These are phyloP conservation scores for Temnothorax ravouxi DNA, from an alignment of 2,888 invertebrate genomes.

Conservation along the genomic window DNA sequence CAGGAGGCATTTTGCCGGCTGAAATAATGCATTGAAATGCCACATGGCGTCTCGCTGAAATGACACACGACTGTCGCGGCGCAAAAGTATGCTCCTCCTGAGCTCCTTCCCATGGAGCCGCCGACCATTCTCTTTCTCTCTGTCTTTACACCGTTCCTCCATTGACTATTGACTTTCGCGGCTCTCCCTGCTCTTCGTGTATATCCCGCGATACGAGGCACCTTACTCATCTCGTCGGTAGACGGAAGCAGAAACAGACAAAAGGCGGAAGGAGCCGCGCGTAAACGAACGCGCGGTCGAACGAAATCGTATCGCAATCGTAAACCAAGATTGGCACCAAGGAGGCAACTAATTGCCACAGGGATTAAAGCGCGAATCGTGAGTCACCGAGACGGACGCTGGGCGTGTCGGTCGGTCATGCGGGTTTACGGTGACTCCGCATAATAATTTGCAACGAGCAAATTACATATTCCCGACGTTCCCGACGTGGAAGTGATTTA, in stretches of 20 bases:
- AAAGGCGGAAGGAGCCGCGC: not conserved
- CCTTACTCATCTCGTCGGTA: not conserved
- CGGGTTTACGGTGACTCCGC: conserved; percentile 22
- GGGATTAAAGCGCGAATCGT: conserved; percentile 10
- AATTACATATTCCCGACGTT: conserved; percentile 36
- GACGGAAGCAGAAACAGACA: conserved; percentile 13
- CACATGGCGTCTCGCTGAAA: conserved; percentile 84
- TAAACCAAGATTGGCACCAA: not conserved
- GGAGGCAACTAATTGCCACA: not conserved
- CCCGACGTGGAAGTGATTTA: conserved; percentile 27
- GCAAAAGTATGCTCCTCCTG: conserved; percentile 77
- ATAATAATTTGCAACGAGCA: conserved; percentile 19
- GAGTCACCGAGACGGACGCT: conserved; percentile 26
- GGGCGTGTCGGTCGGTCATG: conserved; percentile 2
- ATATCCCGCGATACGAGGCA: not conserved
- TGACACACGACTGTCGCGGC: conserved; percentile 84
- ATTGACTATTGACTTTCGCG: not conserved
- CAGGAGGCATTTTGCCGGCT: conserved; percentile 83
- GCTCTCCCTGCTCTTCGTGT: not conserved
- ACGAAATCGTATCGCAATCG: not conserved
- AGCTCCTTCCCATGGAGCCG: conserved; percentile 60
- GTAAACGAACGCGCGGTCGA: not conserved
- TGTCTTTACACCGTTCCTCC: conserved; percentile 25
- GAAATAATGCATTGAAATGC: conserved; percentile 86
- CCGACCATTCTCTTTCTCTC: conserved; percentile 53